Conservation (phyloP, 1,140 invertebrate genomes). For the Drosophila lacertosa region DNA sequence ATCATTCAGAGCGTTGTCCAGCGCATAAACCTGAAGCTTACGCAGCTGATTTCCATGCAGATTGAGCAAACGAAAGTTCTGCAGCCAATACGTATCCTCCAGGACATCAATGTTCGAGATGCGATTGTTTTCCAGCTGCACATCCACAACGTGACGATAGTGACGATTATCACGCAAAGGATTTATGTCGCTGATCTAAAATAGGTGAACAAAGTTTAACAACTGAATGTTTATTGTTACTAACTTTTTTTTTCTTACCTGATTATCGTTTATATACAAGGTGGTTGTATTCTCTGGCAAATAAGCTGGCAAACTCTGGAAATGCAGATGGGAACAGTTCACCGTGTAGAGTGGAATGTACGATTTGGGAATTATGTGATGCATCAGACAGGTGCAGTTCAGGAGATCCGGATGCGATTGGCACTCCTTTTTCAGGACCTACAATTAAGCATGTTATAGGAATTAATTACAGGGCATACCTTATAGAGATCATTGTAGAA, state of each 20-base stretch:
- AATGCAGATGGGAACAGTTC: constrained; percentile 72
- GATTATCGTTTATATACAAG: constrained; percentile 71
- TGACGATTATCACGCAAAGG: constrained; percentile 87
- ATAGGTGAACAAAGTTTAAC: background rate
- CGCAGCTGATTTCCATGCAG: constrained; percentile 89
- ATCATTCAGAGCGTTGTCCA: constrained; percentile 90
- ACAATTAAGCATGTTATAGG: background rate
- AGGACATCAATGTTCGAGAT: constrained; percentile 89
- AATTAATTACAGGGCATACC: no score
- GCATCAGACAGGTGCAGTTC: constrained; percentile 74
- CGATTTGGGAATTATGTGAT: constrained; percentile 72
- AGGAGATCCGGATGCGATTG: constrained; percentile 63
- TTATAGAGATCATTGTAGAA: no score
- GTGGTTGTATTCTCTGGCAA: constrained; percentile 77
- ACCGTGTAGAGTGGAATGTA: constrained; percentile 85
- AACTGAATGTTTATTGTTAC: background rate
- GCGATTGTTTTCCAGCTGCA: constrained; percentile 91
- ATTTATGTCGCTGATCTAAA: constrained; percentile 87
- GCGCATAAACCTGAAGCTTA: constrained; percentile 90
- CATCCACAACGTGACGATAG: constrained; percentile 88
- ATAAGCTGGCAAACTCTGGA: constrained; percentile 61
- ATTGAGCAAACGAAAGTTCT: constrained; percentile 89
- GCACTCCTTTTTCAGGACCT: constrained; percentile 66
- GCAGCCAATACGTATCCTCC: constrained; percentile 91
- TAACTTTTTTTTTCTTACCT: constrained; percentile 38